Evolutionary conservation across 1,140 invertebrate genomes (phyloP).

Genomic region (Drosophila bifasciata): DNA sequence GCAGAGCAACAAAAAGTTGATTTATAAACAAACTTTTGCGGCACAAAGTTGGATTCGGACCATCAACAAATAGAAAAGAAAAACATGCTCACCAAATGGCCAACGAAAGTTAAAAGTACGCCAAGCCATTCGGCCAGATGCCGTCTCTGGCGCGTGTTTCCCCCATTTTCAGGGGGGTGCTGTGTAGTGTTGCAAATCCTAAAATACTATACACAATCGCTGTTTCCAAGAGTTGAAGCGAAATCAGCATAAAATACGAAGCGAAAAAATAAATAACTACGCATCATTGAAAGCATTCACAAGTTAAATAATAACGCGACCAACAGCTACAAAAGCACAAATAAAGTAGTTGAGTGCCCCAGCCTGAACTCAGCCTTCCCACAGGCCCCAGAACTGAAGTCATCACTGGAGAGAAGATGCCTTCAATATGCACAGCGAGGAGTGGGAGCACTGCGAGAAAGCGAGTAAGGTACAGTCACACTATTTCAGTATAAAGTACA

Average conservation of each 20-base stretch:
- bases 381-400: neutral
- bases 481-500: neutral
- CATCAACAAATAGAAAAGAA: constrained; percentile 63
- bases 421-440: constrained; percentile 23
- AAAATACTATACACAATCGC: constrained; percentile 43
- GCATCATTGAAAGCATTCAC: constrained; percentile 54
- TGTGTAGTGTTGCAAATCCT: constrained; percentile 8
- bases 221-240: constrained; percentile 13
- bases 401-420: constrained; percentile 35
- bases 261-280: constrained; percentile 32
- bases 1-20: constrained; percentile 59
- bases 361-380: constrained; percentile 20
- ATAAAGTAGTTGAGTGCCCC: constrained; percentile 51
- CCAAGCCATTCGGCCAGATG: constrained; percentile 25
- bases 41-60: constrained; percentile 64
- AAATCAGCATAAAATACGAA: constrained; percentile 56
- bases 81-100: constrained; percentile 65
- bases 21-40: constrained; percentile 78
- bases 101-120: constrained; percentile 66
- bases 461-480: too few species aligned
- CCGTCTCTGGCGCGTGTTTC: constrained; percentile 32
- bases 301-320: constrained; percentile 59
- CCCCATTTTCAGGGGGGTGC: constrained; percentile 4
- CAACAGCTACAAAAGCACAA: constrained; percentile 50
- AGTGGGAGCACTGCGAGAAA: constrained; percentile 10